Percentiles rank a stretch among this genome's conserved stretches.
Conservation (phyloP, 2,797 vertebrate genomes). For the Ammospiza maritima region DNA sequence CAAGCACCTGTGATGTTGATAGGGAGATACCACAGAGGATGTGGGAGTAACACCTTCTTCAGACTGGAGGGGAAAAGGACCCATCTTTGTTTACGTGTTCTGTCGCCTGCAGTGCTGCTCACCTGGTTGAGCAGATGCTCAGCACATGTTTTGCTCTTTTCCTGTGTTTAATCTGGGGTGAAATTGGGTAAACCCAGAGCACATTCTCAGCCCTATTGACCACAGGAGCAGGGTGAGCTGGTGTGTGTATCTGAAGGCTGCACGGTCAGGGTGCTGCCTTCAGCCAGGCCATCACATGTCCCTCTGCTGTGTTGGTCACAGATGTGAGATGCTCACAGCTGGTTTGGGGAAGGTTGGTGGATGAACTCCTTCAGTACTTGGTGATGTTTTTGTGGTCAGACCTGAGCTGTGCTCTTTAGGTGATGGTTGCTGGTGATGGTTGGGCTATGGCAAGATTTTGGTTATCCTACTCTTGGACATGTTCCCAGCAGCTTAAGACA, state of each 20-base stretch:
- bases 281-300: rapidly evolving
- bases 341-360: background rate
- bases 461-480: background rate
- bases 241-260: background rate
- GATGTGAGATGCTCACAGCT: background rate
- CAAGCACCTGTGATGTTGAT: background rate
- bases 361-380: background rate
- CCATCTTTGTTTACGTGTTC: background rate
- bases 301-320: background rate
- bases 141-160: background rate
- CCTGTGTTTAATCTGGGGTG: background rate
- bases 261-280: background rate
- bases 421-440: background rate
- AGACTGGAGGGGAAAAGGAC: background rate
- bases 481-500: background rate
- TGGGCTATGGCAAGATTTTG: background rate
- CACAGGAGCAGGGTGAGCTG: background rate
- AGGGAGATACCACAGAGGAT: background rate
- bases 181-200: background rate
- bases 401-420: background rate
- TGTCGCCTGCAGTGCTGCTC: background rate
- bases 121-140: background rate
- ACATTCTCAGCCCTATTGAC: rapidly evolving
- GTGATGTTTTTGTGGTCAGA: background rate
- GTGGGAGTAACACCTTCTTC: background rate